Conservation (phyloP, 1,140 invertebrate genomes). For the Tetramorium parvispinum region DNA sequence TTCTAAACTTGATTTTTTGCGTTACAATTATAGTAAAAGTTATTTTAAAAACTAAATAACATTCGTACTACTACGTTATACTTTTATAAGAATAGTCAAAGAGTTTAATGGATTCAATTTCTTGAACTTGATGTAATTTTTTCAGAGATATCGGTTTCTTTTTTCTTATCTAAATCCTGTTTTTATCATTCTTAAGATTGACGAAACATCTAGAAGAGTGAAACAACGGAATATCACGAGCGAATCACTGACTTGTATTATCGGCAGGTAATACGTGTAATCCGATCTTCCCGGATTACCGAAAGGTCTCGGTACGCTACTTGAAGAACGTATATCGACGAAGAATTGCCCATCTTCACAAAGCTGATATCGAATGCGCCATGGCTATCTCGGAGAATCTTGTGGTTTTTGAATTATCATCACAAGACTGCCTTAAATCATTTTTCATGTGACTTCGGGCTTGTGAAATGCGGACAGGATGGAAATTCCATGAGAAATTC, state of each 20-base stretch:
- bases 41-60: neutral
- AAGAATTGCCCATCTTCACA: constrained; percentile 67
- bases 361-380: constrained; percentile 67
- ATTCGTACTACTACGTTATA: neutral
- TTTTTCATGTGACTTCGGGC: constrained; percentile 41
- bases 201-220: neutral
- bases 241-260: constrained; percentile 69
- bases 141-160: constrained; percentile 3
- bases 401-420: constrained; percentile 70
- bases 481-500: constrained; percentile 43
- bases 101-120: neutral
- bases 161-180: neutral
- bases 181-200: constrained; percentile 21
- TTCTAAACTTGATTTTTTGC: neutral
- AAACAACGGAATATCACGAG: constrained; percentile 59
- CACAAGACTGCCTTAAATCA: constrained; percentile 54
- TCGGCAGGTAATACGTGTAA: constrained; percentile 62
- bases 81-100: neutral
- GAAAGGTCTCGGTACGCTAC: constrained; percentile 23
- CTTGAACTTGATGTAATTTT: neutral
- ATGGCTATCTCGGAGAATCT: constrained; percentile 60
- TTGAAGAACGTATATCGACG: constrained; percentile 64
- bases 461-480: constrained; percentile 53
- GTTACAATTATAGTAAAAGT: neutral
- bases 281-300: constrained; percentile 72